Evolutionary conservation across 2,888 invertebrate genomes (phyloP), one percentile per base, ranked within the genome.

Genomic region (Cosmia pyralina): DNA sequence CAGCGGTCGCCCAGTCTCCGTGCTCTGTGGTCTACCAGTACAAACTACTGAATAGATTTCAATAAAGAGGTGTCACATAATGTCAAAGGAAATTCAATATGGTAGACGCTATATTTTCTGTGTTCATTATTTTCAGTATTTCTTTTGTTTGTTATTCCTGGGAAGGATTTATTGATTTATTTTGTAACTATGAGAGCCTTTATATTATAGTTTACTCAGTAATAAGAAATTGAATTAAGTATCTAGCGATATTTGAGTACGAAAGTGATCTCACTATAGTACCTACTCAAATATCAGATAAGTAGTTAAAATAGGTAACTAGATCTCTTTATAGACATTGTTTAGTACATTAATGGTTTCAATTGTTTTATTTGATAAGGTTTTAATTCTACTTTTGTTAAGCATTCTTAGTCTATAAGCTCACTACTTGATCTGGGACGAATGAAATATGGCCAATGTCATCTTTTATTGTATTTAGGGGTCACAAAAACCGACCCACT

Each of bases 61-160:
- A 68, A 67, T 11, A 68, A 74, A 74, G 69, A 68, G 44, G 38
- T 59, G 28, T 59, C 69, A 44, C 7, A 77, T 41, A 50, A 53
- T 15, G 59, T 70, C 59, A 76, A 73, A 48, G 67, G 68, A 76
- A 76, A 73, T 73, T 34, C 28, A 76, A 67, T 67, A 73, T 48
- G 28, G 76, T 53, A 53, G 38, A 53, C 28, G 53, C 41, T 34
- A 55, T 34, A 41, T 55, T 55, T 55, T 34, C 22, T 44, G 7
- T 57, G 46, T 41, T 75, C 38, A 55, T 55, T 48, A 41, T 50
- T 57, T 77, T 75, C 19, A 17, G n/a, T 28, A 55, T 67, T 34
- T 55, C 4, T 41, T 28, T 28, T 48, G 28, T 76, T 75, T 46
- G 3, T 41, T 53, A 38, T 46, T 53, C 6, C 8, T 44, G 3